A percentile compares a stretch with the other conserved stretches of the same genome.
phyloP scores from a whole-genome alignment of 2,888 invertebrate species.

The Plagiodera versicolora region DNA sequence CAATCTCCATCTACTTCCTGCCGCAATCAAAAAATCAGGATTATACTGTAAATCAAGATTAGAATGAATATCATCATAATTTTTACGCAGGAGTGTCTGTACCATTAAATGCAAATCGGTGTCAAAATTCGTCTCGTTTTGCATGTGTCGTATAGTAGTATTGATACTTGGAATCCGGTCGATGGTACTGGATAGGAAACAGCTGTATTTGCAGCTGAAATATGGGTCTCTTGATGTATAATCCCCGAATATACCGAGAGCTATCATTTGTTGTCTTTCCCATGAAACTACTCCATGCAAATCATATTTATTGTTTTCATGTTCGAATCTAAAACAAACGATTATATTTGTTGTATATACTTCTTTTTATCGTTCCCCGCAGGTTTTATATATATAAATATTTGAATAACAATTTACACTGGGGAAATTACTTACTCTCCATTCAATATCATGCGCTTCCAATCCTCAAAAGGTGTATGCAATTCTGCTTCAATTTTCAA shows the following conservation, averaged over 20 bases:
- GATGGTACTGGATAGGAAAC: constrained; percentile 62
- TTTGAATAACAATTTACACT: too few species aligned
- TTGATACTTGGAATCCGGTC: constrained; percentile 62
- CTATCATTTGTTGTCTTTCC: constrained; percentile 63
- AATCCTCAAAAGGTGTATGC: constrained; percentile 62
- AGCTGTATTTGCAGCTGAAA: constrained; percentile 57
- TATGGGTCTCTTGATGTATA: constrained; percentile 53
- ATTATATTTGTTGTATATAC: background rate
- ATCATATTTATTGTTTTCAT: constrained; percentile 56
- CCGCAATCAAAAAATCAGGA: constrained; percentile 67
- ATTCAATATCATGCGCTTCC: constrained; percentile 59
- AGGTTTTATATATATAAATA: too few species aligned
- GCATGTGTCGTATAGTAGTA: constrained; percentile 60
- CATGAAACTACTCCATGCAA: constrained; percentile 61
- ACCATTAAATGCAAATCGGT: constrained; percentile 59
- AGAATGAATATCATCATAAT: background rate
- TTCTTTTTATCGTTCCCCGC: too few species aligned
- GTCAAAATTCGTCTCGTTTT: constrained; percentile 57
- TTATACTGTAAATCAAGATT: constrained; percentile 59
- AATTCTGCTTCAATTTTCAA: constrained; percentile 55
- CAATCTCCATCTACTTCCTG: constrained; percentile 72
- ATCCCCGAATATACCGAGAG: constrained; percentile 59
- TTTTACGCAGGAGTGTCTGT: background rate
- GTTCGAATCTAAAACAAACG: constrained; percentile 55
- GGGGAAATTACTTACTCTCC: constrained; percentile 57